phyloP scores from a whole-genome alignment of 53 echinoderm and acorn worm genomes.

The Crossaster papposus region DNA sequence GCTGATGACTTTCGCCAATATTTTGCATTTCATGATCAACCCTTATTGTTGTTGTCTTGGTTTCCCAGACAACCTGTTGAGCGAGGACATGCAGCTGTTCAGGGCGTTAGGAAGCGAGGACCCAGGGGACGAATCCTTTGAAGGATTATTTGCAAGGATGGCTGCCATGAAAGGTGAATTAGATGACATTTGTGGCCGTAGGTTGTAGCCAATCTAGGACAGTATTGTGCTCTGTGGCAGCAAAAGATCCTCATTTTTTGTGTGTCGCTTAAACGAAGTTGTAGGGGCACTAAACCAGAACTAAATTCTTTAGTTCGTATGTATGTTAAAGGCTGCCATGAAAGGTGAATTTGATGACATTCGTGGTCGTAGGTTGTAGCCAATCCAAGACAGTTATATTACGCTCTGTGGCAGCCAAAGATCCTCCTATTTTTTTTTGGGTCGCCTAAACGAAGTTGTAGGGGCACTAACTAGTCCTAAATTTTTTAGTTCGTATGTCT shows the following conservation, averaged over 20 bases:
- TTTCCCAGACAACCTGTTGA: constrained; percentile 66
- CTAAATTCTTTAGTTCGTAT: no score
- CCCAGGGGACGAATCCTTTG: constrained; percentile 89
- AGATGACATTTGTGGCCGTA: neutral
- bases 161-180: constrained; percentile 89
- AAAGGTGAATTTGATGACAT: constrained; percentile 69
- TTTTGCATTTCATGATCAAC: neutral
- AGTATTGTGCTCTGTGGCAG: no score
- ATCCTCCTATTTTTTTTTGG: no score
- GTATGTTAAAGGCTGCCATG: constrained; percentile 92
- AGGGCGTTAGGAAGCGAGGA: constrained; percentile 89
- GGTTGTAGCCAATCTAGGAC: neutral
- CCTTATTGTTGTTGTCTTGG: neutral
- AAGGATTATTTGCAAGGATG: constrained; percentile 86
- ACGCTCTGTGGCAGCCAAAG: no score
- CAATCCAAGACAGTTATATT: neutral
- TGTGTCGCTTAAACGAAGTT: no score
- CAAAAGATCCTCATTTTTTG: no score
- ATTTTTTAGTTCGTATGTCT: no score
- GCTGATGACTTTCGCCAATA: no score
- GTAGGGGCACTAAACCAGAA: no score
- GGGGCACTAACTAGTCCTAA: no score
- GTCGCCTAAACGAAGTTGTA: no score
- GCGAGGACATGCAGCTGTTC: constrained; percentile 79
- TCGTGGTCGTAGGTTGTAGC: neutral